Evolutionary conservation across 2,797 vertebrate genomes (phyloP).

Genomic region (Eulemur rubriventer): DNA sequence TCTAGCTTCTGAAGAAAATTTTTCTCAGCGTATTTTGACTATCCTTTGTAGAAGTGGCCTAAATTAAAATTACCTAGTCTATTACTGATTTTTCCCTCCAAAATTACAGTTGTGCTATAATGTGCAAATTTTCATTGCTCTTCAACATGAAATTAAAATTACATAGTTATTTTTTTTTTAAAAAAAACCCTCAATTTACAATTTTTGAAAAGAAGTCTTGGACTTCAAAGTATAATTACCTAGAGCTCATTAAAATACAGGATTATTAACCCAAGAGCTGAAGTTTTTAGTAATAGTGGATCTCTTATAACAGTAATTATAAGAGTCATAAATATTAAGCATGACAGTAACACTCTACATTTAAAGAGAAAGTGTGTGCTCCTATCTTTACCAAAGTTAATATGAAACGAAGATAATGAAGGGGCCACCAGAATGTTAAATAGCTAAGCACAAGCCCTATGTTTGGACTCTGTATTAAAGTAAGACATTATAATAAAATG

Average conservation of each 20-base stretch:
- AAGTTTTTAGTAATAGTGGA: constrained; percentile 69
- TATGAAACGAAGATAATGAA: background rate
- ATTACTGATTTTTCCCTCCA: constrained; percentile 61
- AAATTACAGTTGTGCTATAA: constrained; percentile 67
- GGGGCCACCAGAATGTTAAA: background rate
- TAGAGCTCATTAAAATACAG: constrained; percentile 69
- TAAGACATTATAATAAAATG: background rate
- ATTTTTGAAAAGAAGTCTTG: constrained; percentile 70
- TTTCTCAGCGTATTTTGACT: constrained; percentile 37
- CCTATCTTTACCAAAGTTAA: constrained; percentile 25
- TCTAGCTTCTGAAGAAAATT: constrained; percentile 37
- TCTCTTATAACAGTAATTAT: constrained; percentile 71
- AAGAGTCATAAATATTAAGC: constrained; percentile 73
- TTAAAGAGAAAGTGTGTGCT: constrained; percentile 42
- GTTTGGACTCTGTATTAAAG: background rate
- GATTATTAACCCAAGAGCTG: constrained; percentile 70
- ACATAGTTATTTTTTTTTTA: constrained; percentile 40
- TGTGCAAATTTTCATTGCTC: constrained; percentile 71
- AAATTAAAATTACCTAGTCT: constrained; percentile 70
- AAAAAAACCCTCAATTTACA: constrained; percentile 65
- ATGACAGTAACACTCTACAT: constrained; percentile 40
- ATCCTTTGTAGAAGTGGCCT: constrained; percentile 57
- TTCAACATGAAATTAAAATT: constrained; percentile 78
- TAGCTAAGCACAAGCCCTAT: background rate
- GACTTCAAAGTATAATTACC: constrained; percentile 74